Evolutionary conservation across 2,113 vertebrate genomes (phyloP).

Genomic region (Edolisoma coerulescens): DNA sequence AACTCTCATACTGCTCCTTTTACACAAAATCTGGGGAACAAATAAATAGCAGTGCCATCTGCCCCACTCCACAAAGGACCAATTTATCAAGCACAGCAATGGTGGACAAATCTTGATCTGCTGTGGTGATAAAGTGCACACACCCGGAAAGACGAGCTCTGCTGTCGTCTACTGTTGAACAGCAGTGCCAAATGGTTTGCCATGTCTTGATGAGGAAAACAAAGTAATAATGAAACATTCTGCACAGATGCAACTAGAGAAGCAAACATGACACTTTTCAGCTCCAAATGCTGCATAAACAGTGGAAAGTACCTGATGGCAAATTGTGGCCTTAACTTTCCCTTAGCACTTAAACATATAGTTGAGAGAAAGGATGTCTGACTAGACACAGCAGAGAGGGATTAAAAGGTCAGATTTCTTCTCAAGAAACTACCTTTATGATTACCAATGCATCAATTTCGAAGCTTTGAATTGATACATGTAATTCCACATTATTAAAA

Average conservation of each 20-base stretch:
- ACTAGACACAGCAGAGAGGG: background rate
- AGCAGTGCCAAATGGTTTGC: background rate
- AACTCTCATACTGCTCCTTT: background rate
- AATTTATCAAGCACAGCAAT: background rate
- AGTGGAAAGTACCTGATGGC: background rate
- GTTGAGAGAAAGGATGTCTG: background rate
- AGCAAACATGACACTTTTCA: background rate
- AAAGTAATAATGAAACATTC: background rate
- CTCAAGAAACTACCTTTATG: background rate
- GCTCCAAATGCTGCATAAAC: background rate
- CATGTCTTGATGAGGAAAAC: background rate
- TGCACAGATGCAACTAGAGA: background rate
- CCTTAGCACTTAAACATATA: background rate
- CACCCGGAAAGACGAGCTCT: background rate
- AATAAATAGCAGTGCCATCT: background rate
- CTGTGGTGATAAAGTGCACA: background rate
- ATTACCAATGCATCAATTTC: background rate
- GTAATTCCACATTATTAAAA: background rate
- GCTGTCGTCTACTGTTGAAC: background rate
- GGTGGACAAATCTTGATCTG: background rate
- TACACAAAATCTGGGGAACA: background rate
- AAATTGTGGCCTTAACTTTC: background rate
- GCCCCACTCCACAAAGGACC: background rate
- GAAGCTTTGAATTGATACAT: background rate
- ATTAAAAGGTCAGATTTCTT: background rate